Conservation (phyloP, 2,113 vertebrate species). For the Tragulus kanchil region DNA sequence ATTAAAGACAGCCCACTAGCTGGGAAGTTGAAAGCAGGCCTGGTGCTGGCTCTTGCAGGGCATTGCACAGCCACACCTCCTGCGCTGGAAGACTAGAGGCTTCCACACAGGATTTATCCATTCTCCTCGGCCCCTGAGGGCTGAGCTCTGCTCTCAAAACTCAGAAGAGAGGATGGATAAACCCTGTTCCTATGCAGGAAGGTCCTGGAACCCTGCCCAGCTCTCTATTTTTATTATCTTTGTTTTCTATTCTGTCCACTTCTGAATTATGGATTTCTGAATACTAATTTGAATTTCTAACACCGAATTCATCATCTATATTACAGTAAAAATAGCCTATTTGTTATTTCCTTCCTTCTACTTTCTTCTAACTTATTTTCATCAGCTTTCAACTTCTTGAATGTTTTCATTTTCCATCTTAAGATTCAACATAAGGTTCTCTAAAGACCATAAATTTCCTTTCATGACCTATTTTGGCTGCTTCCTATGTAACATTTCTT, state of each 20-base stretch:
- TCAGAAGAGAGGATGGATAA: not conserved
- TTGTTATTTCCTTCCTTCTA: not conserved
- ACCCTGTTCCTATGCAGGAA: not conserved
- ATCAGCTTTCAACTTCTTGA: not conserved
- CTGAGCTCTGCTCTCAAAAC: not conserved
- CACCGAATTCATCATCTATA: not conserved
- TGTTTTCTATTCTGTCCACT: not conserved
- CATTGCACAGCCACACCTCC: not conserved
- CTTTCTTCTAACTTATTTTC: not conserved
- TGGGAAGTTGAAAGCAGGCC: not conserved
- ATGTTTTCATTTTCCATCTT: not conserved
- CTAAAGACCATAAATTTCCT: not conserved
- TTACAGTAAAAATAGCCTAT: not conserved
- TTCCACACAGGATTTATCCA: not conserved
- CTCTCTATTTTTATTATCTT: not conserved
- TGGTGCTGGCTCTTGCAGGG: not conserved
- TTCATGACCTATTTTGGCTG: not conserved
- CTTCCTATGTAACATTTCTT: not conserved
- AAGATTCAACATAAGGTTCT: not conserved
- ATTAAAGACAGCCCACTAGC: not conserved
- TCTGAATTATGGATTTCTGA: not conserved
- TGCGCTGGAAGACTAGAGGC: not conserved
- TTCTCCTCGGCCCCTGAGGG: not conserved
- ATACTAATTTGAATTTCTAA: not conserved
- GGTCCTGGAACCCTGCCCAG: not conserved